These are phyloP conservation scores for Quiscalus mexicanus DNA, from an alignment of 2,113 vertebrate genomes.

Conservation along the genomic window DNA sequence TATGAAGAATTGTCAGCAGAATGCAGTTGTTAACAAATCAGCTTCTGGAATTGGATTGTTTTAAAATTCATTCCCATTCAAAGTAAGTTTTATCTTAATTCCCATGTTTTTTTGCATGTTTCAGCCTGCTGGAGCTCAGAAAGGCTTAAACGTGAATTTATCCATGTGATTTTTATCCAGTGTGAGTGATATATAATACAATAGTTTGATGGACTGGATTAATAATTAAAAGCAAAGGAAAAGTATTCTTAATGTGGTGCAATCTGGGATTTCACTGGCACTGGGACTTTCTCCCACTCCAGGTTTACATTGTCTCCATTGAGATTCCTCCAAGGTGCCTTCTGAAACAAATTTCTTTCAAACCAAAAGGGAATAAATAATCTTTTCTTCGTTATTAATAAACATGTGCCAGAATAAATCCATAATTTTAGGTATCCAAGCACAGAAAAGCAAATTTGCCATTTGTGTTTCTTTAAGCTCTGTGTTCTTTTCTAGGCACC, in stretches of 20 bases:
- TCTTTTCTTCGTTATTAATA: background rate
- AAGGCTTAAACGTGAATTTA: background rate
- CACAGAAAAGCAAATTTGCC: background rate
- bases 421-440: background rate
- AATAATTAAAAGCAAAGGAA: background rate
- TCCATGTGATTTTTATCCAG: background rate
- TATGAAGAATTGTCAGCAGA: background rate
- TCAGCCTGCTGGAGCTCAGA: background rate
- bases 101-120: background rate
- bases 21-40: background rate
- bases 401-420: background rate
- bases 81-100: background rate
- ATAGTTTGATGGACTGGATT: background rate
- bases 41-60: background rate
- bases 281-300: background rate
- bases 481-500: background rate
- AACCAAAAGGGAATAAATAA: background rate
- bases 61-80: background rate
- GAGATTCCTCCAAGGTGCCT: background rate
- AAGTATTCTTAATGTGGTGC: background rate
- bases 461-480: accelerated
- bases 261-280: background rate
- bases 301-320: accelerated
- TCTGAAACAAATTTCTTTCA: background rate
- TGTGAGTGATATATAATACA: background rate